Evolutionary conservation across 2,113 vertebrate genomes (phyloP), one percentile per base, ranked within the genome.

Genomic region (Edolisoma coerulescens): DNA sequence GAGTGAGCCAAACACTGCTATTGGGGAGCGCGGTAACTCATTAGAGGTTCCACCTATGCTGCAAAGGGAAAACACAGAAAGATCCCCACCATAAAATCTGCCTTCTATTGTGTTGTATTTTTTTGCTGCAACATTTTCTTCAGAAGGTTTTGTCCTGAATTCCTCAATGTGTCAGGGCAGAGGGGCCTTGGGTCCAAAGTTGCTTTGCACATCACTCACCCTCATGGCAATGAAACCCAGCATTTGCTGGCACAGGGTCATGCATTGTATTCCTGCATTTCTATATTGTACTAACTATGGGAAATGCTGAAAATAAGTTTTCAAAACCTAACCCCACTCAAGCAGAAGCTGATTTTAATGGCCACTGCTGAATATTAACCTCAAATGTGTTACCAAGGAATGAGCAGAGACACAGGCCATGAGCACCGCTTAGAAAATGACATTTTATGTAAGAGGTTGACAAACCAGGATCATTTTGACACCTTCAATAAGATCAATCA

Each of bases 341-440:
- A 54, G 16, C 7, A 70, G 65, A 65, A 56, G 49, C 13, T 53
- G 39, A 42, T 73, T 81, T 76, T n/a, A 57, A 42, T 23, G 44
- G 21, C n/a, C 32, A 5, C 41, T 27, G 37, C 7, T 60, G 70
- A 64, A 14, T 37, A 39, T 24, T 57, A 75, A 59, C 47, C n/a
- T 44, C 30, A 41, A 18, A 12, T 1, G 0, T 10, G 39, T 61
- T 67, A 86, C 45, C 4, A 2, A 88, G 37, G 30, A 59, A 18
- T 39, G 59, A 81, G 56, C 24, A 84, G 71, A 83, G 37, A 74
- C 12, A 14, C 5, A 45, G 50, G 21, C 42, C 61, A 32, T 1
- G 10, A 84, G 35, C 56, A 14, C 4, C 0, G 0, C 71, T 88
- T 60, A 50, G 37, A 69, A 85, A 73, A 27, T 0, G 1, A 54